Percentiles rank a stretch among this genome's conserved stretches.
phyloP scores from a whole-genome alignment of 2,888 invertebrate genomes.

The Oxycera nigricornis region DNA sequence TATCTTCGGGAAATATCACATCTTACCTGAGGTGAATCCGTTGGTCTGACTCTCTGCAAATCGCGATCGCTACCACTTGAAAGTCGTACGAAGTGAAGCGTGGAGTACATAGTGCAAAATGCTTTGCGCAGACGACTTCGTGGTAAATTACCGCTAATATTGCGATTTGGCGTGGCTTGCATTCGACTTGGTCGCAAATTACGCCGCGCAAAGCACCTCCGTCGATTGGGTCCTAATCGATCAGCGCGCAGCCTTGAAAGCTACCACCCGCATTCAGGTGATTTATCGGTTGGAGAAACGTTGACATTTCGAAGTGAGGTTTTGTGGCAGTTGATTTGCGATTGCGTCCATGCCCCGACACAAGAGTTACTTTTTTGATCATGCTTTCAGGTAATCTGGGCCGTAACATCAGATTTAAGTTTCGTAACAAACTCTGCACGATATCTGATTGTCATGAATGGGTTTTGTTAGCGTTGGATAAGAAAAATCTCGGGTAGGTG shows the following conservation, averaged over 20 bases:
- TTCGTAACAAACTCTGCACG: slow-evolving; percentile 25
- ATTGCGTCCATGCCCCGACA: slow-evolving; percentile 1
- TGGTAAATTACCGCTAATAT: slow-evolving; percentile 12
- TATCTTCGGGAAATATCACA: slow-evolving; percentile 19
- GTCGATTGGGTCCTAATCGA: slow-evolving; percentile 18
- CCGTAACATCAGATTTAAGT: not conserved
- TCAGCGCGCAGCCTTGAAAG: slow-evolving; percentile 18
- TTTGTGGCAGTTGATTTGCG: slow-evolving; percentile 15
- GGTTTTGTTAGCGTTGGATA: not conserved
- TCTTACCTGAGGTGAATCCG: slow-evolving; percentile 6
- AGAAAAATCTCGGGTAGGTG: slow-evolving; percentile 19
- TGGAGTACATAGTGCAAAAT: not conserved
- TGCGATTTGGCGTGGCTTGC: not conserved
- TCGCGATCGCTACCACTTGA: not conserved
- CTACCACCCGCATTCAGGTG: slow-evolving; percentile 24
- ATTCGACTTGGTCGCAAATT: not conserved
- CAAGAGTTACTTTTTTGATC: slow-evolving; percentile 14
- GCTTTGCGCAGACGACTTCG: slow-evolving; percentile 2
- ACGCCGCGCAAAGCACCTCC: not conserved
- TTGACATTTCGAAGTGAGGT: slow-evolving; percentile 1
- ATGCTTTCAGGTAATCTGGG: not conserved
- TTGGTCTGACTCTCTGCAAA: not conserved
- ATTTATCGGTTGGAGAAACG: slow-evolving; percentile 25
- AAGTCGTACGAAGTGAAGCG: not conserved
- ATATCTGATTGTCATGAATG: slow-evolving; percentile 24